Conservation (phyloP, 2,888 invertebrate species). For the Ophion obscuratus region DNA sequence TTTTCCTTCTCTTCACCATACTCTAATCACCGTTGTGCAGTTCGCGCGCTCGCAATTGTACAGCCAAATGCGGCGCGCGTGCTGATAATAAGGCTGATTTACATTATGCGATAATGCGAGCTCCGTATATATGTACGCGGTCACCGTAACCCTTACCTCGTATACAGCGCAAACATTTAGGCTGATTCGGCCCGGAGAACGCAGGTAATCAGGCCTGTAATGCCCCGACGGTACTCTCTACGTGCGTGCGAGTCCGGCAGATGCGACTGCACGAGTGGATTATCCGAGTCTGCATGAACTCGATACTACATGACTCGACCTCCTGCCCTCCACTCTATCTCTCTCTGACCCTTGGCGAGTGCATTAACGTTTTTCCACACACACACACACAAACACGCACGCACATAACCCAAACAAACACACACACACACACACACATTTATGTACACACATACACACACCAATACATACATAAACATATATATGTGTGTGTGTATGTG, state of each 20-base stretch:
- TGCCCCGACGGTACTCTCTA: constrained; percentile 50
- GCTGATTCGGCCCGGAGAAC: constrained; percentile 40
- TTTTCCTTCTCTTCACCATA: constrained; percentile 8
- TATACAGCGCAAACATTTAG: constrained; percentile 40
- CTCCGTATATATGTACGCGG: not conserved
- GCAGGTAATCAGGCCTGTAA: constrained; percentile 66
- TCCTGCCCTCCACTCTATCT: constrained; percentile 3
- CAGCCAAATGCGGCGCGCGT: constrained; percentile 27
- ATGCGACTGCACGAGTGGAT: constrained; percentile 60
- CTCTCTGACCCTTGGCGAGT: constrained; percentile 9
- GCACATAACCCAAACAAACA: not conserved
- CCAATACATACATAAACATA: not conserved
- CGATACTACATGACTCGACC: constrained; percentile 38
- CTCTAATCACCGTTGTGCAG: constrained; percentile 24
- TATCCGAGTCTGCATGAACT: constrained; percentile 57
- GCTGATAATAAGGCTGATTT: constrained; percentile 65
- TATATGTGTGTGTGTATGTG: too few species aligned
- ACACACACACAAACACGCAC: not conserved
- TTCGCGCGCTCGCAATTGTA: constrained; percentile 17
- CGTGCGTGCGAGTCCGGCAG: constrained; percentile 62
- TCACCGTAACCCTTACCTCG: constrained; percentile 21
- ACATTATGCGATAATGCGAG: constrained; percentile 63
- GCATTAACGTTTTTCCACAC: constrained; percentile 40
- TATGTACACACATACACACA: not conserved
- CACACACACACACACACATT: not conserved